phyloP scores from a whole-genome alignment of 1,140 invertebrate species.

The Papilio glaucus region DNA sequence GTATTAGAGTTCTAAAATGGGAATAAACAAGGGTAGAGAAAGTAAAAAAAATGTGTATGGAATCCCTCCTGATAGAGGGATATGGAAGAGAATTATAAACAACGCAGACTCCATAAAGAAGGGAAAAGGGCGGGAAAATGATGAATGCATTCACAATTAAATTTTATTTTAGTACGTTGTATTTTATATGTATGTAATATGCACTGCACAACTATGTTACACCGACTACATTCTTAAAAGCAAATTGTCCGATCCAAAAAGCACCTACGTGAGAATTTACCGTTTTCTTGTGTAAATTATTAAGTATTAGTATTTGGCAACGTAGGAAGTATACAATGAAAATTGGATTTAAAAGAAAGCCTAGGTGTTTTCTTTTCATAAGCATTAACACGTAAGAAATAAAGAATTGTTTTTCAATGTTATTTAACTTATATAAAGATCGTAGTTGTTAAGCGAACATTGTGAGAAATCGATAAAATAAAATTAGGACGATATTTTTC shows the following conservation, averaged over 20 bases:
- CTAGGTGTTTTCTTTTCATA: background rate
- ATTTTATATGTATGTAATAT: background rate
- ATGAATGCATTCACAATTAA: background rate
- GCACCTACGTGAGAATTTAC: background rate
- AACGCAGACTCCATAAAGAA: too few relatives aligned
- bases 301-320: background rate
- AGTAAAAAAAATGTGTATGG: too few relatives aligned
- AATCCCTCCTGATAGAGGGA: too few relatives aligned
- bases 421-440: background rate
- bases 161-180: background rate
- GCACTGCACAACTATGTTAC: background rate
- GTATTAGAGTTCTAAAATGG: too few relatives aligned
- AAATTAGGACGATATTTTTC: slow-evolving; percentile 10
- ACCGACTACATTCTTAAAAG: background rate
- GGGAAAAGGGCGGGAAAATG: too few relatives aligned
- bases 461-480: background rate
- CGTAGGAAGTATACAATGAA: background rate
- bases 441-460: background rate
- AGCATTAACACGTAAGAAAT: background rate
- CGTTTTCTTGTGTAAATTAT: background rate
- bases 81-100: too few relatives aligned
- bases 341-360: background rate
- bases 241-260: slow-evolving; percentile 14
- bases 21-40: too few relatives aligned
- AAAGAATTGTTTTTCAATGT: background rate